Base-by-base conservation (phyloP, 1,140 invertebrate species). In the Sarcophaga peregrina region DNA sequence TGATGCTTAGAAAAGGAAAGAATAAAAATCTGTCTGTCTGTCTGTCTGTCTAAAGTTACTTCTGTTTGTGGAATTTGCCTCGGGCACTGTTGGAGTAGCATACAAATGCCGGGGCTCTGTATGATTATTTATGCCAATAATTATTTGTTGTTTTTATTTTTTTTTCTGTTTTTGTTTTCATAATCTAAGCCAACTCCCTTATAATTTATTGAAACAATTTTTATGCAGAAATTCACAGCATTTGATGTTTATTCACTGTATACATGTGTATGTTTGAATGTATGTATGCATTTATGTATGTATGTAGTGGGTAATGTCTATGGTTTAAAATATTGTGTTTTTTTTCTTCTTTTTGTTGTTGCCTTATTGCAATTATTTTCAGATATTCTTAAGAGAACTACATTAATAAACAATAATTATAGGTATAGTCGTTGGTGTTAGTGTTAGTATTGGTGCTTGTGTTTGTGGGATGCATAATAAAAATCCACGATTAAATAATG, bases 151-250 rank as follows among this genome's bases (percentile, higher is more conserved):
- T 37, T 37, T 37, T 37, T 37, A n/a, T n/a, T n/a, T n/a, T n/a
- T n/a, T n/a, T n/a, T n/a, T n/a, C n/a, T 37, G 25, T 37, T 37
- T 37, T 37, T 58, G 54, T 58, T 58, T n/a, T 13, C 15, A 15
- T 58, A 58, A n/a, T 58, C 7, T 58, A 13, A 37, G 25, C 25
- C 25, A 58, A n/a, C 54, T 58, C 54, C 54, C 54, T 58, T 58
- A 58, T 58, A 58, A 58, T 58, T 58, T 58, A 58, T 58, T 13
- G n/a, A 58, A 37, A 37, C 25, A 37, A 58, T 58, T 58, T n/a
- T n/a, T 58, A 58, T 58, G 54, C 54, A 58, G 54, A 58, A 58
- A n/a, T 58, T n/a, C n/a, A 58, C 25, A 37, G n/a, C n/a, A n/a
- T n/a, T n/a, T n/a, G n/a, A n/a, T n/a, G n/a, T n/a, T 37, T 37